A percentile compares a stretch with the other conserved stretches of the same genome.
Evolutionary conservation across 2,797 vertebrate species (phyloP).

Genomic region (Picus viridis): DNA sequence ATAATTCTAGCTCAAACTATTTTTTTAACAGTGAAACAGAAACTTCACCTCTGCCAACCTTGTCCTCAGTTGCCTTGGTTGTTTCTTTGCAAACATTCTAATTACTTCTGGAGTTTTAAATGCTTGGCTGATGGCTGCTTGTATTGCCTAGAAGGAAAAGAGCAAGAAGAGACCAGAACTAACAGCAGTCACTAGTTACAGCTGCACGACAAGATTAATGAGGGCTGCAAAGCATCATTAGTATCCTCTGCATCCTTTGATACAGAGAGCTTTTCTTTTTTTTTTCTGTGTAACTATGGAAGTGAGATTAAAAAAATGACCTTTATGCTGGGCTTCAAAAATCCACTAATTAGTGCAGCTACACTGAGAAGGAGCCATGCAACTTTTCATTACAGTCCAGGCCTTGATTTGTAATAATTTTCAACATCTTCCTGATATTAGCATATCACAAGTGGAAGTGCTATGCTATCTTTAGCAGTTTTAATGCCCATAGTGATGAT

Average conservation of each 20-base stretch:
- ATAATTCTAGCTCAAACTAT: neutral
- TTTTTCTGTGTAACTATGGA: neutral
- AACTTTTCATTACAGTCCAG: neutral
- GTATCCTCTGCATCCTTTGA: neutral
- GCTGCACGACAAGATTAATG: neutral
- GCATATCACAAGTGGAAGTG: neutral
- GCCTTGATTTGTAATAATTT: neutral
- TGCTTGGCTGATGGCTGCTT: slow-evolving; percentile 97
- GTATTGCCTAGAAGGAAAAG: slow-evolving; percentile 87
- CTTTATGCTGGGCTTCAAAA: neutral
- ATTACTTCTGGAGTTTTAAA: slow-evolving; percentile 99
- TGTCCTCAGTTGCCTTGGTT: slow-evolving; percentile 93
- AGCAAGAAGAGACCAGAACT: neutral
- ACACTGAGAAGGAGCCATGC: neutral
- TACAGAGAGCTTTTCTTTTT: neutral
- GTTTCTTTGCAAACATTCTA: slow-evolving; percentile 97
- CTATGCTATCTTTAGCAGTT: neutral
- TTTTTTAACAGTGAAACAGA: neutral
- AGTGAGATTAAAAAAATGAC: neutral
- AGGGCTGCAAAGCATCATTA: neutral
- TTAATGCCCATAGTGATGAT: neutral
- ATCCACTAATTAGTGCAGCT: neutral
- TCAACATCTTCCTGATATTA: neutral
- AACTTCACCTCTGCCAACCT: slow-evolving; percentile 90
- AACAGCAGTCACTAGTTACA: neutral